phyloP scores from a whole-genome alignment of 2,888 invertebrate genomes.

The Poecilobothrus nobilitatus region DNA sequence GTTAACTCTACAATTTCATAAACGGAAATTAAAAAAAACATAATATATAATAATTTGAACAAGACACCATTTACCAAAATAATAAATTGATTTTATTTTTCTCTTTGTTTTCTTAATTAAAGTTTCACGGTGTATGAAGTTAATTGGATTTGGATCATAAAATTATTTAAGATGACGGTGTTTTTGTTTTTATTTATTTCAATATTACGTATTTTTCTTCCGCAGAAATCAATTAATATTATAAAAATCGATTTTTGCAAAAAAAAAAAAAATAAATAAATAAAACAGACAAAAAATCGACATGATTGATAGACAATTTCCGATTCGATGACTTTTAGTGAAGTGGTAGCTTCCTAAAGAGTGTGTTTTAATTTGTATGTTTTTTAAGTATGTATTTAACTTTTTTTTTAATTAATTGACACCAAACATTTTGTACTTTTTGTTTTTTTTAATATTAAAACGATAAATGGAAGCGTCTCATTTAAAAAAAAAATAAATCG shows the following conservation, averaged over 20 bases:
- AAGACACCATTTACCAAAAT: background rate
- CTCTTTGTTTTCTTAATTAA: background rate
- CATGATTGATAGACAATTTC: background rate
- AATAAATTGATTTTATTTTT: background rate
- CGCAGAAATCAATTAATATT: background rate
- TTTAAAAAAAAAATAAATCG: no score
- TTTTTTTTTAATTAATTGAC: background rate
- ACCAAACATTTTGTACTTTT: no score
- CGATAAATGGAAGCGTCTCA: no score
- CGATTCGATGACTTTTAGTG: background rate
- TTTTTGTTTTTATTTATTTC: background rate
- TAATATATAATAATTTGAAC: background rate
- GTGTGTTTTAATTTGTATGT: background rate
- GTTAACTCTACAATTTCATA: no score
- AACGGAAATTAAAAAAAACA: background rate
- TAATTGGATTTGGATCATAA: constrained; percentile 1
- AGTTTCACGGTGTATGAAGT: background rate
- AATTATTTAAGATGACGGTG: background rate
- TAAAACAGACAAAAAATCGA: background rate
- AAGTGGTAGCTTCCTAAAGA: background rate
- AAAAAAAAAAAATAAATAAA: no score
- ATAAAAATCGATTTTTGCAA: background rate
- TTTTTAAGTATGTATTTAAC: background rate
- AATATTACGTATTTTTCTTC: background rate
- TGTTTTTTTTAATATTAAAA: no score